A percentile compares a stretch with the other conserved stretches of the same genome.
Conservation (phyloP, 2,888 invertebrate species). For the Perizoma affinitatum region DNA sequence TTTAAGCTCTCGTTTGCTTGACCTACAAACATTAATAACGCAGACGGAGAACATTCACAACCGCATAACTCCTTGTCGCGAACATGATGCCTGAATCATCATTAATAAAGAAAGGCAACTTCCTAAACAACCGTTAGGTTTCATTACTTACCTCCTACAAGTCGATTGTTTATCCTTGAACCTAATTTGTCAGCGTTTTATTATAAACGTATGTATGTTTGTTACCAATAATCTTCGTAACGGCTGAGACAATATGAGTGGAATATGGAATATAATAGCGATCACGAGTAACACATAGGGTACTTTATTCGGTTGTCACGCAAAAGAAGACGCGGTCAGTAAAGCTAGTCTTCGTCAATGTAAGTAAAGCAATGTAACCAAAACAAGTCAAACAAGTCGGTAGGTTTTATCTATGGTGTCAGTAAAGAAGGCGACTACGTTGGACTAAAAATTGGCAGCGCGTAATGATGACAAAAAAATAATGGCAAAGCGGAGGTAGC, state of each 20-base stretch:
- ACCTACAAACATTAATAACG: slow-evolving; percentile 40
- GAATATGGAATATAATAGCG: no score
- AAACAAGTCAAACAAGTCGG: slow-evolving; percentile 36
- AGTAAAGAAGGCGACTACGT: slow-evolving; percentile 61
- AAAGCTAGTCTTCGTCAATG: no score
- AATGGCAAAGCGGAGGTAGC: slow-evolving; percentile 58
- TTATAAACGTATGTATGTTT: slow-evolving; percentile 42
- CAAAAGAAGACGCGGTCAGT: no score
- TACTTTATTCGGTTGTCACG: no score
- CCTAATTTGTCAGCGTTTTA: slow-evolving; percentile 48
- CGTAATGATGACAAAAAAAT: slow-evolving; percentile 70
- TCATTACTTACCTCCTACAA: slow-evolving; percentile 50
- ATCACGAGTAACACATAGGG: no score
- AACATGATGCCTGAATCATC: slow-evolving; percentile 23
- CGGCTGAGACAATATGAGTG: no score
- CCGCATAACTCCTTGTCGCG: slow-evolving; percentile 13
- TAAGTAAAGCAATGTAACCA: slow-evolving; percentile 37
- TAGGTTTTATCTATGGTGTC: slow-evolving; percentile 35
- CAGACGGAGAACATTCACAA: slow-evolving; percentile 22
- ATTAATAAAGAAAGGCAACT: slow-evolving; percentile 25
- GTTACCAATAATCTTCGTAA: no score
- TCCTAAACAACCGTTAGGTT: slow-evolving; percentile 51
- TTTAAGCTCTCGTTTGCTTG: slow-evolving; percentile 52
- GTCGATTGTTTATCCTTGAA: slow-evolving; percentile 48
- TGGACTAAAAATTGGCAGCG: slow-evolving; percentile 64